Base-by-base conservation (phyloP, 2,797 vertebrate species). In the Sebastes trivittatus region DNA sequence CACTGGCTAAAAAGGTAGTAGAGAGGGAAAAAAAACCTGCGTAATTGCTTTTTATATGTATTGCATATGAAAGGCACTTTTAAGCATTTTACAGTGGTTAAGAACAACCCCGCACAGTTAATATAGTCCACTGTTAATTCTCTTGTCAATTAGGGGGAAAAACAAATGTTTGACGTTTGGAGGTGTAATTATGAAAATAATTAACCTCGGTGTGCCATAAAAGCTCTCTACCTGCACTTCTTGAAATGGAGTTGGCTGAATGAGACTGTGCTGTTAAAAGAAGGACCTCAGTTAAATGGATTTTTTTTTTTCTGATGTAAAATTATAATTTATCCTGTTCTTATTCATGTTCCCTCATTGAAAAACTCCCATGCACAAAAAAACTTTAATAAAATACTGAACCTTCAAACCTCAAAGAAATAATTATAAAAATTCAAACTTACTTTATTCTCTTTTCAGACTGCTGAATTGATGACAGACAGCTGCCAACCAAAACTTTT, bases 81-180 rank as follows among this genome's bases (percentile, higher is more conserved):
- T 77, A 87, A 90, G 82, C 77, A 74, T 87, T 89, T 72, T 77
- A 75, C 72, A 56, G 60, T 81, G 65, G 85, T 82, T 87, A 75
- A 91, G 82, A 90, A 88, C 85, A 90, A 81, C 88, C 82, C 81
- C 77, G 80, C 49, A 72, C 34, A 78, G 77, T 80, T 93, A 90
- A 93, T 94, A 87, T 79, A 93, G 88, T 93, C 90, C 79, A 77
- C 86, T 88, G 85, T 90, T 93, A 90, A 94, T 94, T 83, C 85
- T 92, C 82, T 87, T 89, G 91, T 89, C 93, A 94, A 92, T 95
- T 95, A 93, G 77, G 61, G 81, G 60, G 83, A 81, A 93, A 93
- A 94, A 92, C 93, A 93, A 94, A 94, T 94, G 92, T 94, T 94
- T 95, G 94, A 94, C 87, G 77, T 94, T 93, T 93, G 73, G 73